A percentile compares a stretch with the other conserved stretches of the same genome.
phyloP scores from a whole-genome alignment of 2,113 vertebrate species.

The Opisthocomus hoazin region DNA sequence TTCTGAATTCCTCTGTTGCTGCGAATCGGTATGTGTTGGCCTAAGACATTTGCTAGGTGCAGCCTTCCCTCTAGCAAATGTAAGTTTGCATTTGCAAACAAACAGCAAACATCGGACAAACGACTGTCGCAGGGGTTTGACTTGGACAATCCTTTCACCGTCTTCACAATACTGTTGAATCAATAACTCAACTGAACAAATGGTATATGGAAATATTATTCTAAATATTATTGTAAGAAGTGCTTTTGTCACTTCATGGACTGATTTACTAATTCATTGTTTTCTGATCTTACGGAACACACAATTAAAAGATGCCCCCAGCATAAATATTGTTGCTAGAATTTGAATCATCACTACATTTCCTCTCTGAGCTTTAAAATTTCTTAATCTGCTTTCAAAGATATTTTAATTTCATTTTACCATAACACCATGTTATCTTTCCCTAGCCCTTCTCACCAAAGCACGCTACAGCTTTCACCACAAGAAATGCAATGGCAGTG shows the following conservation, averaged over 20 bases:
- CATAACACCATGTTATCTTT: background rate
- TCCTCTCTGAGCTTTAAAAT: background rate
- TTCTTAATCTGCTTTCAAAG: background rate
- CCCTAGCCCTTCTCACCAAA: background rate
- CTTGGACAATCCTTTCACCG: background rate
- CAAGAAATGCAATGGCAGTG: background rate
- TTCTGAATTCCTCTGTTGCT: background rate
- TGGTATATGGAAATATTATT: background rate
- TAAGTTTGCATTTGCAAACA: background rate
- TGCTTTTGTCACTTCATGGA: background rate
- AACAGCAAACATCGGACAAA: background rate
- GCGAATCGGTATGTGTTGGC: background rate
- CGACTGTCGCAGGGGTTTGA: background rate
- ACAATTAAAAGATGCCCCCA: background rate
- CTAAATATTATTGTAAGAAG: background rate
- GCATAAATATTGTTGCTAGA: background rate
- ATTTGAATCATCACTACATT: background rate
- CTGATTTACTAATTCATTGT: conserved; percentile 5
- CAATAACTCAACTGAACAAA: background rate
- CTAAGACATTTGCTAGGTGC: background rate
- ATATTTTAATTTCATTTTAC: background rate
- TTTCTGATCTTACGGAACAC: background rate
- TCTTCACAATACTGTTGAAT: background rate
- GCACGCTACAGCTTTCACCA: background rate
- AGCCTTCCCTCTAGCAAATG: background rate